phyloP scores from a whole-genome alignment of 2,888 invertebrate genomes.

The Caenorhabditis drosophilae region DNA sequence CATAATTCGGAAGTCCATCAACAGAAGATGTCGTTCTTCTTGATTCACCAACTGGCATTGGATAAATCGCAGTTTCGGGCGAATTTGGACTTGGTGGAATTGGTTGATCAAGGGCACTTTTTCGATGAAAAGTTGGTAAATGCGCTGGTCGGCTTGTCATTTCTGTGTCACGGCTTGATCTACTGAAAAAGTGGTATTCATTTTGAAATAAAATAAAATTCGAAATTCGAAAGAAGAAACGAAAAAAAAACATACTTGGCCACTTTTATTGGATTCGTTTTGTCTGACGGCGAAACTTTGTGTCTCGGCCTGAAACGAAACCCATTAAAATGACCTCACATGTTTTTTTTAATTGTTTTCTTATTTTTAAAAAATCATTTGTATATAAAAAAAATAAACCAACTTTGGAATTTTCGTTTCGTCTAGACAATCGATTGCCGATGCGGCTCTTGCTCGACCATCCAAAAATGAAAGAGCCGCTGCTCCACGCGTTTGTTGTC shows the following conservation, averaged over 20 bases:
- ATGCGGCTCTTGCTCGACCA: slow-evolving; percentile 12
- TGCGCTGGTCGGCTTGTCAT: slow-evolving; percentile 15
- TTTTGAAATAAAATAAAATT: too few species aligned
- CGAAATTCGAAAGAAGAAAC: too few species aligned
- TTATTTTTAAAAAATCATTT: too few species aligned
- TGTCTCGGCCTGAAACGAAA: too few species aligned
- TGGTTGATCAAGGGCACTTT: slow-evolving; percentile 26
- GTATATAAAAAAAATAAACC: too few species aligned
- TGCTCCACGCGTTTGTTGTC: slow-evolving; percentile 13
- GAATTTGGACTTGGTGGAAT: slow-evolving; percentile 25
- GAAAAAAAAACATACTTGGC: slow-evolving; percentile 31
- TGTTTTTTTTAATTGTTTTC: too few species aligned
- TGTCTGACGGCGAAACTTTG: slow-evolving; percentile 29
- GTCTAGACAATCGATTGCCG: slow-evolving; percentile 15
- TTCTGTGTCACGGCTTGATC: too few species aligned
- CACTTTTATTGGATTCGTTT: slow-evolving; percentile 10
- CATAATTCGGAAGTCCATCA: not conserved
- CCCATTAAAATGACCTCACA: too few species aligned
- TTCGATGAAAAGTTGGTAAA: slow-evolving; percentile 17
- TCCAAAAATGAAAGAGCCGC: slow-evolving; percentile 21
- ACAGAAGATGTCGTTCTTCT: slow-evolving; percentile 10
- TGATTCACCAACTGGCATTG: slow-evolving; percentile 10
- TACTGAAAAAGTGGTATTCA: too few species aligned
- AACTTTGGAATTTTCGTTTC: too few species aligned
- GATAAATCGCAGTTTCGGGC: slow-evolving; percentile 8